These are phyloP conservation scores for Eumacrocentrus americanus DNA, from an alignment of 2,888 invertebrate species.

Conservation along the genomic window DNA sequence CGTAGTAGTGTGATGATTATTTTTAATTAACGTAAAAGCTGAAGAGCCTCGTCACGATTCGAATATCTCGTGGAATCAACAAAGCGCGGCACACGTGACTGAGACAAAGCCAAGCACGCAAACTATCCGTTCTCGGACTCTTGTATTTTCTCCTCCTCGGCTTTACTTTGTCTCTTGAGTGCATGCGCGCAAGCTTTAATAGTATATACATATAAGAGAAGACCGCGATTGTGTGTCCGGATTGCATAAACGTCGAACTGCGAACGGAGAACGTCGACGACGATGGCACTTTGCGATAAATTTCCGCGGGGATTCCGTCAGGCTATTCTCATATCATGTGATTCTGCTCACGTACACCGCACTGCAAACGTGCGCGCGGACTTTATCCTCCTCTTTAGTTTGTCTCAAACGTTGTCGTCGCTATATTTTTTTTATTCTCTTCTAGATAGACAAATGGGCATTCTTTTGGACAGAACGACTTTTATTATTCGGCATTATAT, in stretches of 20 bases:
- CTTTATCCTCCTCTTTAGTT: background rate
- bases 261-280: conserved; percentile 23
- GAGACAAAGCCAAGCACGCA: conserved; percentile 21
- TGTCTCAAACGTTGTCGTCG: conserved; percentile 4
- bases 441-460: too few species aligned
- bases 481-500: too few species aligned
- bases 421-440: background rate
- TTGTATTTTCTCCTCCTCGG: background rate
- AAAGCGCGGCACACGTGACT: conserved; percentile 22
- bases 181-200: too few species aligned
- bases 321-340: too few species aligned
- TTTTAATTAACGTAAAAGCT: conserved; percentile 5
- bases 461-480: too few species aligned
- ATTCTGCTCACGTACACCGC: conserved; percentile 26
- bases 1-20: conserved; percentile 3
- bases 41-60: conserved; percentile 14
- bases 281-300: conserved; percentile 21
- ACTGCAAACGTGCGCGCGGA: background rate
- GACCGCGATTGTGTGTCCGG: too few species aligned
- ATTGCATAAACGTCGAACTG: conserved; percentile 17
- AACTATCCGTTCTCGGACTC: conserved; percentile 1
- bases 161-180: background rate
- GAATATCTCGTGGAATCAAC: conserved; percentile 13
- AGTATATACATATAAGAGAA: too few species aligned
- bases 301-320: conserved; percentile 27